phyloP scores from a whole-genome alignment of 2,888 invertebrate genomes.

The Cosmia pyralina region DNA sequence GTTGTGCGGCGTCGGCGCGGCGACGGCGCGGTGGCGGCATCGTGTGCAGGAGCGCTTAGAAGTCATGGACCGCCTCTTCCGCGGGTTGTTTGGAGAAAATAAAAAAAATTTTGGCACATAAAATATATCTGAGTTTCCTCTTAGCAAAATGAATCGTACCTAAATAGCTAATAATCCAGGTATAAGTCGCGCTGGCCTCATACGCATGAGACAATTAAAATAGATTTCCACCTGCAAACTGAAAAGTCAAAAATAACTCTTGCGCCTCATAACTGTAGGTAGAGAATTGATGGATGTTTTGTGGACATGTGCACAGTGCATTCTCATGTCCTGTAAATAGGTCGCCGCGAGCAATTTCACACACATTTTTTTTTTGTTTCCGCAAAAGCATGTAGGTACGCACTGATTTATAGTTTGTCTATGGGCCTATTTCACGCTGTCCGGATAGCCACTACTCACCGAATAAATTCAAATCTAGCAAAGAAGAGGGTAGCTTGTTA shows the following conservation, averaged over 20 bases:
- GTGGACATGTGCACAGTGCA: constrained; percentile 58
- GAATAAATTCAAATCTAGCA: too few species aligned
- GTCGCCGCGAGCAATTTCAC: constrained; percentile 66
- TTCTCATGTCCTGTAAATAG: constrained; percentile 67
- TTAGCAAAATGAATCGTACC: constrained; percentile 42
- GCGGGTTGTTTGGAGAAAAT: constrained; percentile 9
- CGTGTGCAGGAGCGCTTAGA: too few species aligned
- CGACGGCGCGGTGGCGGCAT: too few species aligned
- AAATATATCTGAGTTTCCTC: constrained; percentile 14
- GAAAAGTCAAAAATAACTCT: constrained; percentile 49
- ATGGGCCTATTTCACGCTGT: too few species aligned
- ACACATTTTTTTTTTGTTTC: too few species aligned
- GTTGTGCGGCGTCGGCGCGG: too few species aligned
- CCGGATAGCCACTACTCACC: too few species aligned
- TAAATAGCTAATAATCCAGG: constrained; percentile 55
- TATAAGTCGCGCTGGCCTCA: constrained; percentile 34
- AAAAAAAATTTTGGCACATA: constrained; percentile 24
- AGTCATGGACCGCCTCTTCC: constrained; percentile 14
- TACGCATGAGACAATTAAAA: constrained; percentile 55
- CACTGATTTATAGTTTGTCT: constrained; percentile 54
- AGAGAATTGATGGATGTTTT: constrained; percentile 49
- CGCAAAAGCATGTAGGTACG: constrained; percentile 60
- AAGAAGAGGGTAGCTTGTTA: too few species aligned
- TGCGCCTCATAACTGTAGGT: constrained; percentile 46
- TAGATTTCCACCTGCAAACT: constrained; percentile 56